Conservation (phyloP, 2,888 invertebrate genomes). For the Artemia sinica region DNA sequence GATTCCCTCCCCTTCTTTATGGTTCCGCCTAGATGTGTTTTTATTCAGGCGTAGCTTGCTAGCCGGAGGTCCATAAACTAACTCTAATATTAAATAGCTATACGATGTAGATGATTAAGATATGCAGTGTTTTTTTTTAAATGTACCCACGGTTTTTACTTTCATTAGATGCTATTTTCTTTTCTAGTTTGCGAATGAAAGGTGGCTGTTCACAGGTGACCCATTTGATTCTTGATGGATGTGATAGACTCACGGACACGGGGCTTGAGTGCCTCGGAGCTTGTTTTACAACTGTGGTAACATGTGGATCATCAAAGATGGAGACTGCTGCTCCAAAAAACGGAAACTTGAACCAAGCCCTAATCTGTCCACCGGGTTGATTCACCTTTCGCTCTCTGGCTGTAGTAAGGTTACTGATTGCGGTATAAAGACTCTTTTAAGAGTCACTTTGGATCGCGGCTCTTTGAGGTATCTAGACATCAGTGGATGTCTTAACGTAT, state of each 20-base stretch:
- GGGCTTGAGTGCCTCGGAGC: constrained; percentile 19
- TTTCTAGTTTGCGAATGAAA: background rate
- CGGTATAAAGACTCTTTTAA: constrained; percentile 24
- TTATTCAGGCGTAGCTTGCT: too few relatives aligned
- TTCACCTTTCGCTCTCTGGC: constrained; percentile 26
- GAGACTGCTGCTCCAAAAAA: background rate
- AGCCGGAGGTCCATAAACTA: too few relatives aligned
- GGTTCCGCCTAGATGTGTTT: too few relatives aligned
- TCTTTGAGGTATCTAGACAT: constrained; percentile 26
- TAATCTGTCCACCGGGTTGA: constrained; percentile 21
- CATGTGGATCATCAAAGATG: background rate
- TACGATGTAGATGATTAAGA: too few relatives aligned
- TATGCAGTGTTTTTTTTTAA: too few relatives aligned
- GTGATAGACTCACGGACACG: constrained; percentile 17
- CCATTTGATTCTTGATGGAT: constrained; percentile 20
- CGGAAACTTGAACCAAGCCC: constrained; percentile 4
- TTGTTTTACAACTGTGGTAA: constrained; percentile 16
- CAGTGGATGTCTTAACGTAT: constrained; percentile 27
- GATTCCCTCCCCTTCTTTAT: too few relatives aligned
- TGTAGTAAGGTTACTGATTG: constrained; percentile 25
- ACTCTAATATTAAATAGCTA: too few relatives aligned
- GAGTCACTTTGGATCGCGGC: constrained; percentile 13
- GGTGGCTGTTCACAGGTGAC: constrained; percentile 15
- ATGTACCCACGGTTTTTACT: too few relatives aligned
- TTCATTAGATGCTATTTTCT: too few relatives aligned